Conservation (phyloP, 2,113 vertebrate species). For the Oxygymnocypris stewartii region DNA sequence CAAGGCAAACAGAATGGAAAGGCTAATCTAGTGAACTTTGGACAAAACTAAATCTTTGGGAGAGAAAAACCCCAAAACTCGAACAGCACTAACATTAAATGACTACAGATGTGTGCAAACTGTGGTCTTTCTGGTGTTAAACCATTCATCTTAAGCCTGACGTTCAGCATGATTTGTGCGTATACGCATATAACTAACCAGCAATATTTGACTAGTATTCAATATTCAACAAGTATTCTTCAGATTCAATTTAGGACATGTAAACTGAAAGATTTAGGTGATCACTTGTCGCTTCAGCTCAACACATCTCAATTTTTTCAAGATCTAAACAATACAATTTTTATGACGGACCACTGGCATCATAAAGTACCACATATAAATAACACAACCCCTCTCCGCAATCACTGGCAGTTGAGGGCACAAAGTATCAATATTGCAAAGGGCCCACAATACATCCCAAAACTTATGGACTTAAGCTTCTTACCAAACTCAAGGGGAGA, state of each 20-base stretch:
- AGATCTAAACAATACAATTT: slow-evolving; percentile 1
- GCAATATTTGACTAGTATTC: neutral
- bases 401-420: slow-evolving; percentile 1
- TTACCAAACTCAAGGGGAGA: neutral
- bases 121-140: neutral
- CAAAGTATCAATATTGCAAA: neutral
- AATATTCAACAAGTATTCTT: neutral
- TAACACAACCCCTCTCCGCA: neutral
- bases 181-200: neutral
- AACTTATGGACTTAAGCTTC: neutral
- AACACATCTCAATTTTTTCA: neutral
- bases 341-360: slow-evolving; percentile 3
- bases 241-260: neutral
- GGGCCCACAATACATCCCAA: slow-evolving; percentile 1
- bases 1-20: slow-evolving; percentile 29
- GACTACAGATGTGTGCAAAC: slow-evolving; percentile 11
- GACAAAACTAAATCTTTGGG: neutral
- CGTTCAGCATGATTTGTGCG: neutral
- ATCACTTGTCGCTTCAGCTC: neutral
- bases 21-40: slow-evolving; percentile 26
- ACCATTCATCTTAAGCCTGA: slow-evolving; percentile 6
- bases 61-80: neutral
- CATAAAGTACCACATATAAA: slow-evolving; percentile 10
- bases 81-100: neutral
- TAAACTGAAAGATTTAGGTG: neutral